phyloP scores from a whole-genome alignment of 1,140 invertebrate species.

The Hermetia illucens region DNA sequence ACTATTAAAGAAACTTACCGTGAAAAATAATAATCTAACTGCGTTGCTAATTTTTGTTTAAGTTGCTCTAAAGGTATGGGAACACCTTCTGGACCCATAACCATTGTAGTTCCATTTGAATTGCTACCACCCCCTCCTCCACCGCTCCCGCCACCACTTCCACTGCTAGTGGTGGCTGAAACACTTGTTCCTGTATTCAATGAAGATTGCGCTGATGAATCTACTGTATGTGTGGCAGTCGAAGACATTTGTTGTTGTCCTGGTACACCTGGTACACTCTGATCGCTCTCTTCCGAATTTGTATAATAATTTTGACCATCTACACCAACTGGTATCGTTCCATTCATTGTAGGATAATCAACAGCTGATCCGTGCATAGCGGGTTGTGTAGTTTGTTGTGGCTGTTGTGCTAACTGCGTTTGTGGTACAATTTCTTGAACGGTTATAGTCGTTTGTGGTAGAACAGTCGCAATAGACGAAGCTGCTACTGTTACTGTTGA shows the following conservation, averaged over 20 bases:
- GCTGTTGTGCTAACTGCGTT: slow-evolving; percentile 1
- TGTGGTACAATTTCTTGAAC: neutral
- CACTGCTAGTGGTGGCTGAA: neutral
- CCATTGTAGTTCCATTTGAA: slow-evolving; percentile 17
- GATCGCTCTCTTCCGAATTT: too few species aligned
- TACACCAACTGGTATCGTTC: neutral
- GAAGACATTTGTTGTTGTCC: too few species aligned
- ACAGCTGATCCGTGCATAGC: too few species aligned
- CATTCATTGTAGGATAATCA: slow-evolving; percentile 8
- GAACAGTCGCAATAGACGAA: neutral
- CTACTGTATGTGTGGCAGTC: too few species aligned
- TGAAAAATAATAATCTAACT: slow-evolving; percentile 84
- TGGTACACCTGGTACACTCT: too few species aligned
- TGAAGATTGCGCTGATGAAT: neutral
- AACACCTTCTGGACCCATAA: slow-evolving; percentile 11
- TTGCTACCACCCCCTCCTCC: slow-evolving; percentile 10
- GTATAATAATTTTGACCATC: neutral
- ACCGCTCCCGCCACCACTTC: slow-evolving; percentile 2
- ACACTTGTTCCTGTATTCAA: neutral
- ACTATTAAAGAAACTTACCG: slow-evolving; percentile 34
- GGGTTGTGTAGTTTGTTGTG: slow-evolving; percentile 20
- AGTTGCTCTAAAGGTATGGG: slow-evolving; percentile 53
- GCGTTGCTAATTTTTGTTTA: slow-evolving; percentile 62
- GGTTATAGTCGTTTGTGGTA: neutral
- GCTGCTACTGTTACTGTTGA: slow-evolving; percentile 8